Evolutionary conservation across 1,140 invertebrate species (phyloP).

Genomic region (Tribolium castaneum): DNA sequence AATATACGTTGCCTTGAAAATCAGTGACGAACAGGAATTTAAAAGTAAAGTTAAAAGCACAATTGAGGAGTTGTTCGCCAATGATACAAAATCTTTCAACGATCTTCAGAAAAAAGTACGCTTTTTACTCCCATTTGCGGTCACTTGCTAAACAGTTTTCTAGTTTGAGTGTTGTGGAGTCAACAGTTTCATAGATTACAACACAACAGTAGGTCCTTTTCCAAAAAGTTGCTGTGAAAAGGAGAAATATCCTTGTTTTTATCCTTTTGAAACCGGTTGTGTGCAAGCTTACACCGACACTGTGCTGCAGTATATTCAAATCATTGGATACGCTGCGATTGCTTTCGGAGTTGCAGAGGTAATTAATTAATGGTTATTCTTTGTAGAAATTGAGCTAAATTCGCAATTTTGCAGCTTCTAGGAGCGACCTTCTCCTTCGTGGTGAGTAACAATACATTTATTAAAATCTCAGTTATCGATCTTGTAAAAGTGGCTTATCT

Average conservation of each 20-base stretch:
- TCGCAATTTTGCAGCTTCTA: neutral
- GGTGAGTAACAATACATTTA: neutral
- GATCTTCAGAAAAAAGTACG: neutral
- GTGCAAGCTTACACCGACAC: neutral
- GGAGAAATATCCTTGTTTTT: neutral
- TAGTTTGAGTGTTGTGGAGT: constrained; percentile 15
- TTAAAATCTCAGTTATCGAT: neutral
- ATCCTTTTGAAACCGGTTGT: neutral
- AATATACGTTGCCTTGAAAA: neutral
- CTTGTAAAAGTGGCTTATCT: neutral
- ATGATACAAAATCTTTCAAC: neutral
- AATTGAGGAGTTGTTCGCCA: neutral
- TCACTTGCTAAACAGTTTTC: neutral
- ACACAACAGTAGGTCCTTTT: neutral
- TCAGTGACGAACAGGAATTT: neutral
- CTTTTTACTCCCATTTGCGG: neutral
- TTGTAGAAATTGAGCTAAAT: neutral
- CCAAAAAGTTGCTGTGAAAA: neutral
- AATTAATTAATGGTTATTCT: neutral
- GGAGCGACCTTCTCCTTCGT: neutral
- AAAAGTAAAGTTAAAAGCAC: neutral
- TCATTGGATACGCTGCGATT: neutral
- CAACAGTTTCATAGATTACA: neutral
- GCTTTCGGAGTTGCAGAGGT: neutral
- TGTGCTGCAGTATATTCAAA: neutral